Evolutionary conservation across 2,888 invertebrate genomes (phyloP), one percentile per base, ranked within the genome.

Genomic region (Elysia crispata): DNA sequence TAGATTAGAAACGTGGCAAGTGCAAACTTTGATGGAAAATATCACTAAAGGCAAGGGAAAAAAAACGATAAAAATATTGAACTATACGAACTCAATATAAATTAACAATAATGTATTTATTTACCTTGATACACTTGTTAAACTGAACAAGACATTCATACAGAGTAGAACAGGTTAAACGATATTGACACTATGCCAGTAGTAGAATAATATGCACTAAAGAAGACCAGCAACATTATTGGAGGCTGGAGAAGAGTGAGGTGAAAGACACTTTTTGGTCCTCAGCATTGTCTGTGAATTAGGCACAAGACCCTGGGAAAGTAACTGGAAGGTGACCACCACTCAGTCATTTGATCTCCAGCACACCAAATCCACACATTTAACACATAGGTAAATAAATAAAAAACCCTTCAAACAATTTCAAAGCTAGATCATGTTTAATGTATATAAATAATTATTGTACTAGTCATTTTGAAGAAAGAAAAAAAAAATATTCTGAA

Each of bases 1-100:
- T 83, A 84, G 83, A 83, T 84, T 73, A 83, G 84, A 86, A 86
- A 85, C 86, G 84, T 85, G 85, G 85, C 86, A 79, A 79, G 79
- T 79, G 79, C 79, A 79, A 79, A 79, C 74, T 66, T 77, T 76
- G 31, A 20, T 15, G 11, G 57, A n/a, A 60, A 57, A 76, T 66
- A 73, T 81, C 30, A 76, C 70, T 76, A 76, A 66, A 80, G 70
- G 76, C 67, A 69, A 69, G 23, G 3, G 28, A 31, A 70, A 60
- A 76, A 49, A 67, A 75, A 60, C 33, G 66, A 74, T 64, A 73
- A 70, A 73, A 78, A 79, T 50, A 20, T 60, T 28, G 11, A 77
- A 75, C 60, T 70, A 77, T 77, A 77, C 57, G 30, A 77, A 41
- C 60, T 79, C 60, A 57, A 74, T 79, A 79, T 79, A 79, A 79